Percentiles rank a stretch among this genome's conserved stretches.
Conservation (phyloP, 1,140 invertebrate genomes). For the Pseudomyrmex flavicornis region DNA sequence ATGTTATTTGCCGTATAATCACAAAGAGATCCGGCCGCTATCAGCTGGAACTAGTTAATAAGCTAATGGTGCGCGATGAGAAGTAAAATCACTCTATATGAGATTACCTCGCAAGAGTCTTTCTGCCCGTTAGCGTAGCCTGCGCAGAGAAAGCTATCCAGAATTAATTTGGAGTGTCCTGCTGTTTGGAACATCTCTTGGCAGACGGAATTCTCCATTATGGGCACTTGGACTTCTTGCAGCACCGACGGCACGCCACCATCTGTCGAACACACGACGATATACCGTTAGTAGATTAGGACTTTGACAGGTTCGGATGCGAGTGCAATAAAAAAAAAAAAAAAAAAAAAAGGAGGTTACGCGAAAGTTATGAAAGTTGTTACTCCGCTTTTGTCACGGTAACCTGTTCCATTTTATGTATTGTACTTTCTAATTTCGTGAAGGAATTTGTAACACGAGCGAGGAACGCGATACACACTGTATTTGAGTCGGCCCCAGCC, state of each 20-base stretch:
- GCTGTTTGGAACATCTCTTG: constrained; percentile 97
- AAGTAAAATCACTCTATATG: not conserved
- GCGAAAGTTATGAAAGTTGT: constrained; percentile 57
- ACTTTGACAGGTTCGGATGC: not conserved
- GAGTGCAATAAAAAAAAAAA: constrained; percentile 38
- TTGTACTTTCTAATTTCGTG: constrained; percentile 32
- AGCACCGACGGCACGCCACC: constrained; percentile 95
- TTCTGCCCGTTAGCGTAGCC: constrained; percentile 96
- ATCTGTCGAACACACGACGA: constrained; percentile 83
- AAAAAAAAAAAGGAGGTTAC: constrained; percentile 40
- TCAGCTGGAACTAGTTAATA: constrained; percentile 9
- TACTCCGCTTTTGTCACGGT: constrained; percentile 43
- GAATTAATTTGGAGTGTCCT: constrained; percentile 94
- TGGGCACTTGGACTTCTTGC: constrained; percentile 96
- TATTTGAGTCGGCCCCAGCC: constrained; percentile 90
- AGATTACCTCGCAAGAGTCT: constrained; percentile 96
- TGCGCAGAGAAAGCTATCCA: constrained; percentile 96
- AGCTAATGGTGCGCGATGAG: not conserved
- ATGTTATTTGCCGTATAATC: constrained; percentile 20
- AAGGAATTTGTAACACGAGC: constrained; percentile 18
- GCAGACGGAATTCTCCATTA: constrained; percentile 95
- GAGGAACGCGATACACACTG: constrained; percentile 81
- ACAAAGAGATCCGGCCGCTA: constrained; percentile 3
- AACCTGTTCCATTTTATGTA: constrained; percentile 43
- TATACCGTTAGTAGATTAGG: constrained; percentile 28